These are phyloP conservation scores for Xylophagus ater DNA, from an alignment of 2,888 invertebrate genomes.

Conservation along the genomic window DNA sequence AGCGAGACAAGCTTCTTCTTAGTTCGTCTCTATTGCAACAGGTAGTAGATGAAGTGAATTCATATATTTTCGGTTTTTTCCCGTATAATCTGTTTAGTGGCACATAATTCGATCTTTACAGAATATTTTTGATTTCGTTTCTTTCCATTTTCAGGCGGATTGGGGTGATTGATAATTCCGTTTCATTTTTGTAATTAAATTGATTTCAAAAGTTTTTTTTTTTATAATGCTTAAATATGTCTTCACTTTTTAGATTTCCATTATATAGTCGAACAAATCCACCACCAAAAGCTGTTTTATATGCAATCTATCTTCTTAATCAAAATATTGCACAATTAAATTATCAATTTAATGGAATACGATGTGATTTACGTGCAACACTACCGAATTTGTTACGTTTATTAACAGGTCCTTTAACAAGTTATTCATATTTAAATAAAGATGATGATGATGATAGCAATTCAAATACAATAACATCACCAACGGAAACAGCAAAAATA, in stretches of 20 bases:
- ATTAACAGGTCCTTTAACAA: slow-evolving; percentile 20
- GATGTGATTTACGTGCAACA: slow-evolving; percentile 30
- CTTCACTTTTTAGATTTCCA: slow-evolving; percentile 57
- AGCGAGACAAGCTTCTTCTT: no score
- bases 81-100: no score
- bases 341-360: slow-evolving; percentile 26
- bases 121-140: no score
- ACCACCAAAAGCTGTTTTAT: slow-evolving; percentile 48
- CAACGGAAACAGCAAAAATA: slow-evolving; percentile 1
- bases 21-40: no score
- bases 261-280: slow-evolving; percentile 47
- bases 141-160: no score
- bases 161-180: no score
- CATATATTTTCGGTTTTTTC: no score
- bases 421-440: not conserved
- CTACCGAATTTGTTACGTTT: slow-evolving; percentile 32
- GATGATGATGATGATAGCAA: not conserved
- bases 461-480: not conserved
- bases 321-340: slow-evolving; percentile 88
- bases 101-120: no score
- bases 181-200: no score
- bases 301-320: slow-evolving; percentile 84
- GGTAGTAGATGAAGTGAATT: no score
- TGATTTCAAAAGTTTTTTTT: no score
- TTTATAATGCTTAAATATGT: no score